phyloP scores from a whole-genome alignment of 1,140 invertebrate species.

The Myzus persicae region DNA sequence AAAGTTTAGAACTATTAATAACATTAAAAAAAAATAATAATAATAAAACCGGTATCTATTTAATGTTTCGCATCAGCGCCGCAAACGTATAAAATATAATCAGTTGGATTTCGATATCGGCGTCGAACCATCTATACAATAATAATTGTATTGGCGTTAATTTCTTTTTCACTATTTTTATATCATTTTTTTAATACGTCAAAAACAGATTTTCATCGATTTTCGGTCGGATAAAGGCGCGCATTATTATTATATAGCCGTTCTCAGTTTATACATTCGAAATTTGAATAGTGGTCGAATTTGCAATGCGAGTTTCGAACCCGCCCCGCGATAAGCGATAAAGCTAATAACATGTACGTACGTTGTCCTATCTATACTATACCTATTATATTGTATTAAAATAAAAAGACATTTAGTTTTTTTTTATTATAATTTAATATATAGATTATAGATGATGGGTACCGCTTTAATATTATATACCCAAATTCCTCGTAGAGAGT shows the following conservation, averaged over 20 bases:
- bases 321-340: neutral
- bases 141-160: neutral
- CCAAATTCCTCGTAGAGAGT: neutral
- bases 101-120: neutral
- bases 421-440: too few species aligned
- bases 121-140: neutral
- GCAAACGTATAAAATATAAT: neutral
- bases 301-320: constrained; percentile 17
- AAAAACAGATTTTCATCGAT: neutral
- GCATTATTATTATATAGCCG: neutral
- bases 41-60: neutral
- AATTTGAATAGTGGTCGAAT: constrained; percentile 18
- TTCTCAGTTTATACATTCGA: neutral
- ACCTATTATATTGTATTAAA: neutral
- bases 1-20: neutral
- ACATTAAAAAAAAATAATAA: neutral
- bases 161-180: neutral
- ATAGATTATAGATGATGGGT: too few species aligned
- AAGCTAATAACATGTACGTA: neutral
- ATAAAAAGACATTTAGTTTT: too few species aligned
- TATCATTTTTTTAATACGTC: neutral
- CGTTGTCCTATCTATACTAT: too few species aligned
- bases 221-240: neutral
- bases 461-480: neutral
- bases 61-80: neutral